Conservation (phyloP, 2,797 vertebrate species). For the Gorsachius magnificus region DNA sequence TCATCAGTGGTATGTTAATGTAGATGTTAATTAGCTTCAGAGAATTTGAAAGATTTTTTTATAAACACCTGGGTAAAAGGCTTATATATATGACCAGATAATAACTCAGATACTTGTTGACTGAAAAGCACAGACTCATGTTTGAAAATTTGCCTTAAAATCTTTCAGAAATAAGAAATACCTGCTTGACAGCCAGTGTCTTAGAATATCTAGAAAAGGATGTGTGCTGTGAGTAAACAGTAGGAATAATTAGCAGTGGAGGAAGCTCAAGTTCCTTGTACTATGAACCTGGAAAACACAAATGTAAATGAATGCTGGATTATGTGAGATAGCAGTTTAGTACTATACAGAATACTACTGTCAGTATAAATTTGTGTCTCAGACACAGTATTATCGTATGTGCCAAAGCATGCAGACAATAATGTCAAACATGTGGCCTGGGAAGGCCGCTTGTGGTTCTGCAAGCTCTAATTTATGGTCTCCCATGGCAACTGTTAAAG, state of each 20-base stretch:
- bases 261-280: neutral
- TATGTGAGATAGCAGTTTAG: neutral
- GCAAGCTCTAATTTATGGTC: neutral
- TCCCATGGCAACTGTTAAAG: neutral
- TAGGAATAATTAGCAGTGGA: neutral
- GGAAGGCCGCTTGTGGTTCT: neutral
- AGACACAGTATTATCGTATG: neutral
- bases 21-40: neutral
- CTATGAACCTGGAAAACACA: neutral
- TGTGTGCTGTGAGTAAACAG: conserved; percentile 3
- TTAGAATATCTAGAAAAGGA: neutral
- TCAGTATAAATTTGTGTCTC: neutral
- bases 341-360: neutral
- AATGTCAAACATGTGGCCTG: neutral
- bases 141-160: neutral
- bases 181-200: neutral
- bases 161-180: neutral
- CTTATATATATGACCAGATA: neutral
- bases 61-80: neutral
- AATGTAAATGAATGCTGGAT: neutral
- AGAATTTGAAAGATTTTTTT: neutral
- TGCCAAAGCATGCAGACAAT: neutral
- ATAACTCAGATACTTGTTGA: neutral
- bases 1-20: neutral
- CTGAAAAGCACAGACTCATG: neutral